phyloP scores from a whole-genome alignment of 2,888 invertebrate genomes.

The Andrena trimmerana region DNA sequence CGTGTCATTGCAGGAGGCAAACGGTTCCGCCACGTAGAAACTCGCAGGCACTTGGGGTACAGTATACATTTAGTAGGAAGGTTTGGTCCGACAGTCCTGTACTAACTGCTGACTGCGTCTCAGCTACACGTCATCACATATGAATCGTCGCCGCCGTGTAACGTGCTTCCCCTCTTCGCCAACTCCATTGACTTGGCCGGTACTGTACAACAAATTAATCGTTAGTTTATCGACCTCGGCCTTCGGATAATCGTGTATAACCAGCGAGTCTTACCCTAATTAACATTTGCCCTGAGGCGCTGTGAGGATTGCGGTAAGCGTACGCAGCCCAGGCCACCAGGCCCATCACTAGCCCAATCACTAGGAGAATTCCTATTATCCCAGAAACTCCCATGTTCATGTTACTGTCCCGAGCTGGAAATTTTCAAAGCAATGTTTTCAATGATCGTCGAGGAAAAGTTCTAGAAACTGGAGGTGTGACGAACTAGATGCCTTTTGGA shows the following conservation, averaged over 20 bases:
- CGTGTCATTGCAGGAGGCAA: conserved; percentile 48
- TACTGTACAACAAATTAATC: conserved; percentile 88
- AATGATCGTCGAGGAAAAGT: not conserved
- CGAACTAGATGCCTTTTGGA: not conserved
- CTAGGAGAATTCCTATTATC: conserved; percentile 89
- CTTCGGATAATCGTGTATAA: not conserved
- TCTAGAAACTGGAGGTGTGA: not conserved
- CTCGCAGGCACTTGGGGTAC: conserved; percentile 70
- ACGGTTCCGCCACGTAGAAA: conserved; percentile 59
- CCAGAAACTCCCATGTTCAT: conserved; percentile 87
- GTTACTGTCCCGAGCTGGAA: conserved; percentile 77
- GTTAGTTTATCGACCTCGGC: not conserved
- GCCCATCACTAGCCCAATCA: conserved; percentile 89
- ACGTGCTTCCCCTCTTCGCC: conserved; percentile 96
- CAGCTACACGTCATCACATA: conserved; percentile 88
- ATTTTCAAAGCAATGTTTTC: not conserved
- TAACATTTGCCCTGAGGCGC: conserved; percentile 97
- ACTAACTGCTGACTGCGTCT: conserved; percentile 71
- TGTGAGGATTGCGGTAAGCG: conserved; percentile 98
- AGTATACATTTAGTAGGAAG: conserved; percentile 79
- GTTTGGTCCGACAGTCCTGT: conserved; percentile 79
- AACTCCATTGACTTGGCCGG: conserved; percentile 97
- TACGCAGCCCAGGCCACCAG: conserved; percentile 94
- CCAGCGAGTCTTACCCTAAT: conserved; percentile 91
- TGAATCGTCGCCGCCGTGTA: conserved; percentile 98